Evolutionary conservation across 2,113 vertebrate genomes (phyloP), one percentile per base, ranked within the genome.

Genomic region (Pholis gunnellus): DNA sequence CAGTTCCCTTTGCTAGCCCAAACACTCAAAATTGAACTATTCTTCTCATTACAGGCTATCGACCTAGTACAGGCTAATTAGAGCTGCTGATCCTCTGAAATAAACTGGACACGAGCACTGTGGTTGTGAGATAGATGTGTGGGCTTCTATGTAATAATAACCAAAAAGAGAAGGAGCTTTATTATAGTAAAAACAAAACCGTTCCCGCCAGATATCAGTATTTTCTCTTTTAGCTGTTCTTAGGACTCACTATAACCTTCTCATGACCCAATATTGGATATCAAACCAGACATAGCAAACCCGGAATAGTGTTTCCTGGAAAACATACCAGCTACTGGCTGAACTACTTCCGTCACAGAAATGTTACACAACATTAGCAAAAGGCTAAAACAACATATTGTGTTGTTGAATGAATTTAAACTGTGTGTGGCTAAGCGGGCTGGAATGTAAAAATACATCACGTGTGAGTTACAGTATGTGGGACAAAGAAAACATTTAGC

Each of bases 381-480:
- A 66, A 38, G 74, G 75, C 74, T 87, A 27, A 79, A 77, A 75
- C 5, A 83, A 76, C 25, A 78, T 48, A 29, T 20, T 50, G 10
- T 74, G 76, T 64, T 78, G 50, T 31, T 75, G 38, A 42, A 22
- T 1, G 14, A 64, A 22, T 38, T 75, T 2, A 68, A 61, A 66
- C 57, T 42, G 59, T 65, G 54, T 66, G 72, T 72, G 56, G 22
- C 25, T 34, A 0, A 56, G 38, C 4, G 0, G 4, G 66, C 46
- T 56, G 40, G 75, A 38, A 4, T 56, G 44, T 52, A 64, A 75
- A 77, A 75, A 73, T 48, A 89, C 13, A 56, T 48, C 7, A 25
- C 3, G 1, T 54, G 31, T 54, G 20, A 52, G 40, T 42, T 74
- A 25, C 1, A 60, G 2, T 10, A 70, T 46, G 8, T 72, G 2